These are phyloP conservation scores for Pseudanteris insignis DNA, from an alignment of 2,888 invertebrate species.

Conservation along the genomic window DNA sequence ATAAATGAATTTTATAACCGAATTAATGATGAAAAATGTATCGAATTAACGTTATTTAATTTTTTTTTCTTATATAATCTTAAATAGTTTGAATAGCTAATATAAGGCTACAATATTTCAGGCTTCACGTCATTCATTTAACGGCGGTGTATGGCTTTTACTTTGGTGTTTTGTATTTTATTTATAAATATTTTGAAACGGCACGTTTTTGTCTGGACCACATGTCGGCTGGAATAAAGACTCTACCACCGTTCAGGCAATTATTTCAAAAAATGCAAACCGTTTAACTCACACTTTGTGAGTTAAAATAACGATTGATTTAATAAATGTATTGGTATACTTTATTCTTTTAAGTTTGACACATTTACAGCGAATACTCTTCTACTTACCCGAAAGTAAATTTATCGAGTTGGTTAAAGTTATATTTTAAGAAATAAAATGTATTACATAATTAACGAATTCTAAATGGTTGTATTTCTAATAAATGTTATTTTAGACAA, in stretches of 20 bases:
- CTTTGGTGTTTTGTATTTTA: slow-evolving; percentile 53
- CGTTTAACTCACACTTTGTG: slow-evolving; percentile 1
- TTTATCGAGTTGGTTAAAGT: no score
- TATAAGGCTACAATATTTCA: slow-evolving; percentile 44
- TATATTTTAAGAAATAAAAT: no score
- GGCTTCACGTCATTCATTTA: slow-evolving; percentile 57
- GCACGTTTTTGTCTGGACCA: slow-evolving; percentile 51
- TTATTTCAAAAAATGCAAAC: slow-evolving; percentile 38
- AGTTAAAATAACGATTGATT: background rate
- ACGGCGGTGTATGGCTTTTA: slow-evolving; percentile 57
- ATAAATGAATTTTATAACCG: no score
- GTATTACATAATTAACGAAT: no score
- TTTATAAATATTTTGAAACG: slow-evolving; percentile 53
- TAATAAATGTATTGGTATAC: background rate
- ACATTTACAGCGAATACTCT: no score
- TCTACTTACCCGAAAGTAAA: no score
- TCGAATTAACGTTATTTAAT: no score
- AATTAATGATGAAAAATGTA: no score
- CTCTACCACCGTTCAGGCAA: slow-evolving; percentile 50
- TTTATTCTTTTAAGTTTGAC: no score
- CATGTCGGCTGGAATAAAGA: slow-evolving; percentile 50
- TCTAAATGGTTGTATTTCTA: no score
- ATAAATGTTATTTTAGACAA: no score
- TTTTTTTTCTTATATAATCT: no score
- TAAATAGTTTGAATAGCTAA: slow-evolving; percentile 18